Base-by-base conservation (phyloP, 2,113 vertebrate genomes). In the Pyxicephalus adspersus region DNA sequence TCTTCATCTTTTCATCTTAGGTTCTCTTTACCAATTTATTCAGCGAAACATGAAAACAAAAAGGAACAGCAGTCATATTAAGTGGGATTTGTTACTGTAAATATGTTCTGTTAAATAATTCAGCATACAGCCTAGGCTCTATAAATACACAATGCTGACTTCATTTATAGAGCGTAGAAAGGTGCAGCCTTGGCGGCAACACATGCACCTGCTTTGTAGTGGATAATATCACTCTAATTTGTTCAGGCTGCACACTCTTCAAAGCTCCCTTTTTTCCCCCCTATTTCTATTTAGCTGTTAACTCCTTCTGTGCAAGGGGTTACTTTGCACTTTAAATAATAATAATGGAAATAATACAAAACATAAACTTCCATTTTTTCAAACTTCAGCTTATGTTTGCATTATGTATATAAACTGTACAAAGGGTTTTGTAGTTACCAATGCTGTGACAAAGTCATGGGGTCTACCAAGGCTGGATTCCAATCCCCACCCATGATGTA, bases 21-120 rank as follows among this genome's bases (percentile, higher is more conserved):
- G 50, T 7, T 55, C 51, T 29, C 19, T 25, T 19, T 64, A 64
- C 26, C 23, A 28, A 9, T 45, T 76, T 76, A 63, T 51, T 64
- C 25, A 50, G 34, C 26, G n/a, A 76, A 51, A 45, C 57, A 76
- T 25, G 55, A 20, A 63, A 76, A 57, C 20, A 61, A 63, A 13
- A 72, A 51, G 77, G 28, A 72, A 7, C 64, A 45, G 45, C 55
- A 54, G 78, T 34, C 57, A 55, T 34, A 72, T 81, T 64, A 81
- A 81, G 68, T 73, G 26, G 68, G 58, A 81, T 73, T 73, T 74
- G 79, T 64, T 45, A 34, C 68, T 74, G 68, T 81, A 81, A 81
- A 73, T 73, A 81, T 73, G 60, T 73, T 64, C 68, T 73, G 18
- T 7, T 81, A 20, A 73, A 81, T 81, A 25, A 81, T 81, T 81